Conservation (phyloP, 2,888 invertebrate species). For the Rhogogaster chlorosoma region DNA sequence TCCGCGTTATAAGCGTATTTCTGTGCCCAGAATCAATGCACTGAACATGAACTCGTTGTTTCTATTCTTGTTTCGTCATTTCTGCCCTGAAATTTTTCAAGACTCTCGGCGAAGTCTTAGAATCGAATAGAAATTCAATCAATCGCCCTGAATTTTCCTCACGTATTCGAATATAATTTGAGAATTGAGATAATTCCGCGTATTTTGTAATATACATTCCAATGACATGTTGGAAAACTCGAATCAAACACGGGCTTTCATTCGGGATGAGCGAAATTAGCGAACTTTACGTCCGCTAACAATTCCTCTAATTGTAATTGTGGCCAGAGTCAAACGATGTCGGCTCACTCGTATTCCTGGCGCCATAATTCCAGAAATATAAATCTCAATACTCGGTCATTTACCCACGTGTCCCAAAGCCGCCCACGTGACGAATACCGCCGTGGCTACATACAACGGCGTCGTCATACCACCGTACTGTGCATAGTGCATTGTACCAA, state of each 20-base stretch:
- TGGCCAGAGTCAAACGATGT: background rate
- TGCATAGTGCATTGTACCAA: too few relatives aligned
- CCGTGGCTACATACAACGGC: background rate
- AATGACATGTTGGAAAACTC: background rate
- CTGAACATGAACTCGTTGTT: too few relatives aligned
- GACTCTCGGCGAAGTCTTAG: background rate
- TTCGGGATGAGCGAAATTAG: background rate
- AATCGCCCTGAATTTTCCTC: background rate
- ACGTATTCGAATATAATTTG: background rate
- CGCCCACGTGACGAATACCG: slow-evolving; percentile 30
- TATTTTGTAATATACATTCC: background rate
- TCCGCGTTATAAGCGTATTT: too few relatives aligned
- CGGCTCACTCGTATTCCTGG: slow-evolving; percentile 24
- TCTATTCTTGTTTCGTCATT: background rate
- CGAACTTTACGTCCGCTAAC: background rate
- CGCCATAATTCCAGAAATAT: slow-evolving; percentile 42
- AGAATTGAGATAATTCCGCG: background rate
- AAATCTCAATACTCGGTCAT: slow-evolving; percentile 39
- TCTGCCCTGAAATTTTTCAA: background rate
- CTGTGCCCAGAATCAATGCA: too few relatives aligned
- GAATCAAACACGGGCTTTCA: background rate
- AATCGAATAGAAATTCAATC: background rate
- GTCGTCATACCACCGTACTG: slow-evolving; percentile 35
- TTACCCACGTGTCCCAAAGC: slow-evolving; percentile 30
- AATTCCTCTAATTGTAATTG: slow-evolving; percentile 42